These are phyloP conservation scores for Antechinus flavipes DNA, from an alignment of 2,113 vertebrate genomes.

Conservation along the genomic window DNA sequence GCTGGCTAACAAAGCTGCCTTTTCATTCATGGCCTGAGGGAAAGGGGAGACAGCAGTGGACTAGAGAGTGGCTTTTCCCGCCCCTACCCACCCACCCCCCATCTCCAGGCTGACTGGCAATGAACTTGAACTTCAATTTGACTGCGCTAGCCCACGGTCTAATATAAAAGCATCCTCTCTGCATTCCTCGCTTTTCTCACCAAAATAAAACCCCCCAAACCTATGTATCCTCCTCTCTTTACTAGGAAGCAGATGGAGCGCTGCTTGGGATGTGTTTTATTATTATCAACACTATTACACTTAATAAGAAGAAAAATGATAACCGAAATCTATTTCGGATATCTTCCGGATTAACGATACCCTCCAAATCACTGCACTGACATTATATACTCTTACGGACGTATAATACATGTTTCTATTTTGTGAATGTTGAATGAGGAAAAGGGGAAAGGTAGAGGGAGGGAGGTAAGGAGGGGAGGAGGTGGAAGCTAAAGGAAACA, in stretches of 20 bases:
- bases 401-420: not conserved
- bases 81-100: not conserved
- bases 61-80: not conserved
- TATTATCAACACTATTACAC: constrained; percentile 77
- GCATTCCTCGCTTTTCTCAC: not conserved
- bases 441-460: not conserved
- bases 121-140: constrained; percentile 89
- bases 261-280: constrained; percentile 66
- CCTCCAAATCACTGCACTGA: not conserved
- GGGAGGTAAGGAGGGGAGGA: not conserved
- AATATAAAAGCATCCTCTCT: not conserved
- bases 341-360: constrained; percentile 35
- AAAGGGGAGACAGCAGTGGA: not conserved
- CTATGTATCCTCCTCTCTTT: constrained; percentile 28
- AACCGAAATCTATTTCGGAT: constrained; percentile 51
- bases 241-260: constrained; percentile 73
- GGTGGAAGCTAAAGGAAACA: not conserved
- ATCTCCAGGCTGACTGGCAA: constrained; percentile 45
- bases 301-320: constrained; percentile 55
- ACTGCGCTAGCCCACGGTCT: constrained; percentile 56
- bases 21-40: not conserved
- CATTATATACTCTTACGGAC: constrained; percentile 7
- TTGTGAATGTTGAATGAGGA: not conserved
- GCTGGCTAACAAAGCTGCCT: not conserved
- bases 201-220: constrained; percentile 15